Evolutionary conservation across 2,888 invertebrate genomes (phyloP).

Genomic region (Kryphioiulus occultus): DNA sequence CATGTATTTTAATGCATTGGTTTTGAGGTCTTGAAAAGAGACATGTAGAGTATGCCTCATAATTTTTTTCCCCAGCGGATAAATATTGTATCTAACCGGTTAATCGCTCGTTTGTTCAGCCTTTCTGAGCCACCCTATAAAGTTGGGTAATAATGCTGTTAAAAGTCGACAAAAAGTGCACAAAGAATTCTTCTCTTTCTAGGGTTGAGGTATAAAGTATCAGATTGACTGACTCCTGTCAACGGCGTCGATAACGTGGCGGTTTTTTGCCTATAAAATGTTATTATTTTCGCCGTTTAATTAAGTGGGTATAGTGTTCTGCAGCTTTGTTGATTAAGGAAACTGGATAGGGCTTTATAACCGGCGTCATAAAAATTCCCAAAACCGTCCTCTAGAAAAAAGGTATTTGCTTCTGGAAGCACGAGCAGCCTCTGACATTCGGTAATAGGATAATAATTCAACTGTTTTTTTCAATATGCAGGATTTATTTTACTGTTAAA

Average conservation of each 20-base stretch:
- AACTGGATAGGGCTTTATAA: neutral
- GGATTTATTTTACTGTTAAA: neutral
- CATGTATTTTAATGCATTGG: too few species aligned
- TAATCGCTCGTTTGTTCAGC: neutral
- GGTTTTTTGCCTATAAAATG: neutral
- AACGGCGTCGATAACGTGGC: neutral
- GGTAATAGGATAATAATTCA: neutral
- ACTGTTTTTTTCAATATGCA: neutral
- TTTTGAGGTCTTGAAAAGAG: too few species aligned
- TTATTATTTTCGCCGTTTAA: slow-evolving; percentile 1
- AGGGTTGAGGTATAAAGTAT: neutral
- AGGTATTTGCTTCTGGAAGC: neutral
- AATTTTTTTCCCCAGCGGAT: too few species aligned
- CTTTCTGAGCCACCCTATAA: neutral
- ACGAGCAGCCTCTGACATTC: neutral
- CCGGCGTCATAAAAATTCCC: neutral
- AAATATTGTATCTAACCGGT: neutral
- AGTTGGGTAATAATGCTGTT: neutral
- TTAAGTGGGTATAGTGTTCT: slow-evolving; percentile 2
- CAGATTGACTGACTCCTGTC: slow-evolving; percentile 15
- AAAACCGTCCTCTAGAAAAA: neutral
- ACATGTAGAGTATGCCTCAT: too few species aligned
- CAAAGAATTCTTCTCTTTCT: neutral
- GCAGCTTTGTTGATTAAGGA: neutral
- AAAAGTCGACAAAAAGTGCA: neutral